Base-by-base conservation (phyloP, 2,113 vertebrate genomes). In the Mesocricetus auratus region DNA sequence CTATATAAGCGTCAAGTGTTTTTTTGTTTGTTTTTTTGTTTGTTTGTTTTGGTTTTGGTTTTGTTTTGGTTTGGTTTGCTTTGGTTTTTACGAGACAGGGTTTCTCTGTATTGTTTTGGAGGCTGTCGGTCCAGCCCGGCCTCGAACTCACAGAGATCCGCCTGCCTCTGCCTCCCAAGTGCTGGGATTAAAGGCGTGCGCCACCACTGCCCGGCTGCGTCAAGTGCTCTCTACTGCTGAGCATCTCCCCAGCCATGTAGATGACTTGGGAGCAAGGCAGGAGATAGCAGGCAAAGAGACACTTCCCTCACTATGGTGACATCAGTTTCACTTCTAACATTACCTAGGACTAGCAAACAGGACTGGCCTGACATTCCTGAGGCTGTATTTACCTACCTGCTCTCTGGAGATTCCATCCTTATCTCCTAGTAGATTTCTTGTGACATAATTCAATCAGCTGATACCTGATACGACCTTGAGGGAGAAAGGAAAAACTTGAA, bases 241-340 rank as follows among this genome's bases (percentile, higher is more conserved):
- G 15, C 26, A 0, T 50, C 45, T 31, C 42, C 53, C 36, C 21
- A 12, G 11, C 21, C 36, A 36, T 60, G 36, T 39, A 82, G 15
- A 33, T 17, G 3, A 45, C 58, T 15, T 90, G 42, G 22, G 15
- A 87, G 33, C 24, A 12, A 29, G 13, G 29, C 75, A 5, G 42
- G 42, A 21, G 17, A 1, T 31, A 29, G 7, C 75, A 71, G 77
- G 17, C 10, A 24, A 73, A 0, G 22, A 29, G 56, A 56, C 24
- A 10, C 73, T 53, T 81, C 2, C 3, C 11, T 83, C 0, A 0
- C 15, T 7, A 12, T 2, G 0, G 7, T 66, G 31, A 91, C 58
- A 3, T 81, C 78, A 58, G 36, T 77, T 78, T 31, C 45, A n/a
- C 62, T 16, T 83, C 26, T 50, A 50, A 79, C 19, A 29, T 69